A percentile compares a stretch with the other conserved stretches of the same genome.
Conservation (phyloP, 2,113 vertebrate genomes). For the Aptenodytes patagonicus region DNA sequence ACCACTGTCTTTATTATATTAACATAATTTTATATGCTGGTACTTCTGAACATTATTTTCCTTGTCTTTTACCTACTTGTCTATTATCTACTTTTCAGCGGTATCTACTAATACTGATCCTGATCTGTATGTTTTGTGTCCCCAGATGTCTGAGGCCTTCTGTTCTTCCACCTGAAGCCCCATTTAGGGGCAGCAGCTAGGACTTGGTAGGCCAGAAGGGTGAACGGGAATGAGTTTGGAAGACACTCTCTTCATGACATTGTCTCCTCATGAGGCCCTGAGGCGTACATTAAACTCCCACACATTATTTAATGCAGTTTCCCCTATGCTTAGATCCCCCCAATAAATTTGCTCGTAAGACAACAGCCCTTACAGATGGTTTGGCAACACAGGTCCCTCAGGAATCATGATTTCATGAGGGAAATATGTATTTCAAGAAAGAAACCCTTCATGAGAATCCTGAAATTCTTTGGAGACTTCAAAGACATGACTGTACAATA, state of each 20-base stretch:
- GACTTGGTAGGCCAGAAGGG: background rate
- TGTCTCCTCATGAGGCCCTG: background rate
- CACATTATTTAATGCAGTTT: background rate
- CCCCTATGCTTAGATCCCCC: background rate
- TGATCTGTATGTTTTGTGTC: no score
- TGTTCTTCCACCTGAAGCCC: background rate
- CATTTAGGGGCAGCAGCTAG: background rate
- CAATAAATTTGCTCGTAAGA: background rate
- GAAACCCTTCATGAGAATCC: background rate
- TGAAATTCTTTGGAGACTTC: slow-evolving; percentile 16
- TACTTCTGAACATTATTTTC: background rate
- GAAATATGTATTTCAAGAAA: background rate
- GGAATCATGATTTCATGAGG: background rate
- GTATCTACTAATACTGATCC: background rate
- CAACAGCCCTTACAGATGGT: background rate
- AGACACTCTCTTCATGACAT: background rate
- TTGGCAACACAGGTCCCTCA: background rate
- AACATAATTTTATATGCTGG: background rate
- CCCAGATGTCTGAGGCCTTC: background rate
- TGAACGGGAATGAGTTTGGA: background rate
- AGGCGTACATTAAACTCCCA: background rate
- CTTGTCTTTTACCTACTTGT: background rate
- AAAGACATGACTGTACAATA: background rate
- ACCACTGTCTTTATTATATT: background rate
- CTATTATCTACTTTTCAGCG: background rate